A percentile compares a stretch with the other conserved stretches of the same genome.
These are phyloP conservation scores for Otis tarda DNA, from an alignment of 2,113 vertebrate genomes.

Conservation along the genomic window DNA sequence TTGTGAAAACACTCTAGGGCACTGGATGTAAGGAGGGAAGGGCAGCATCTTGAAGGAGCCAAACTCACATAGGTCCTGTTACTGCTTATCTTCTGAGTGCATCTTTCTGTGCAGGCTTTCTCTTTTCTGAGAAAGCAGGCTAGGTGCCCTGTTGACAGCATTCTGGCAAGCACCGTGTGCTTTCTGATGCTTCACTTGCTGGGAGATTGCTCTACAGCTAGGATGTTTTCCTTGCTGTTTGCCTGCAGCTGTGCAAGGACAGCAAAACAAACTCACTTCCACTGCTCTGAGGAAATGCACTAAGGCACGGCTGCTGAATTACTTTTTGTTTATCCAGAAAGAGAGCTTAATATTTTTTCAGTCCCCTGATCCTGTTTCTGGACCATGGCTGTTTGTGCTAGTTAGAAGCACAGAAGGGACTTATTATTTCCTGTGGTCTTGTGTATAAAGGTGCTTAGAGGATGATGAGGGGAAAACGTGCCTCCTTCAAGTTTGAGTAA, in stretches of 20 bases:
- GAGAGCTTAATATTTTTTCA: slow-evolving; percentile 4
- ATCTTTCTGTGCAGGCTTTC: neutral
- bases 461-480: neutral
- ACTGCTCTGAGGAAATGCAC: neutral
- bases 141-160: neutral
- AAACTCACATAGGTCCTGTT: too few relatives aligned
- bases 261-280: neutral
- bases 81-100: neutral
- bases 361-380: neutral
- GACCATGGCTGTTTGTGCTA: neutral
- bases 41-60: neutral
- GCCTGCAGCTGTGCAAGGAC: neutral
- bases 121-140: neutral
- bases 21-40: neutral
- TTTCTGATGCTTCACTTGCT: neutral
- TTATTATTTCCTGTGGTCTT: slow-evolving; percentile 41
- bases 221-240: neutral
- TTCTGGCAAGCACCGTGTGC: neutral
- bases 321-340: neutral
- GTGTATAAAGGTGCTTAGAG: neutral
- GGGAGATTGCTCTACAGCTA: neutral
- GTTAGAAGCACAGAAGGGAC: neutral
- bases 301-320: neutral
- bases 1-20: neutral
- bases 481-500: neutral